Evolutionary conservation across 2,113 vertebrate genomes (phyloP), one percentile per base, ranked within the genome.

Genomic region (Neodon shergylaensis): DNA sequence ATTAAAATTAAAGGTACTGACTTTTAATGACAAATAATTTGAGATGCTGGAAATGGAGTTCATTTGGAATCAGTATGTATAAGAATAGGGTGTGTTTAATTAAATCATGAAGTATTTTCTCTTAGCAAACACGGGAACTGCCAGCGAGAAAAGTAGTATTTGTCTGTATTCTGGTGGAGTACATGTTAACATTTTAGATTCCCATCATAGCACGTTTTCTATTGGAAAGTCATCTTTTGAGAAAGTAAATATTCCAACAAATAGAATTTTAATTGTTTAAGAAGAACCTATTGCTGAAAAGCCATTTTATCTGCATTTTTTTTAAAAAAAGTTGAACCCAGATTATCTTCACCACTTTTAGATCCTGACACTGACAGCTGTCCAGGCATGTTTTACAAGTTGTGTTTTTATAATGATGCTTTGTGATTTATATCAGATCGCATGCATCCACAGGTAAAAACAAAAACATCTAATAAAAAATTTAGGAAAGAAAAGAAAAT

Each of bases 1-100:
- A 78, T 1, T 58, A 28, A 90, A 74, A 33, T 92, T 88, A 96
- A 54, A 88, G 3, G 33, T 81, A 81, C 36, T 96, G 24, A 90
- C 2, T 47, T 95, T 19, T 49, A 78, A 17, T 72, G 33, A 28
- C n/a, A 91, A 93, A 77, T 77, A 76, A 94, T 74, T 7, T 90
- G 76, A 79, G 21, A 88, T 84, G 16, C 21, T 76, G 0, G 68
- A 94, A 83, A 84, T 88, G 47, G 9, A 68, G 7, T 84, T 88
- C 1, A 66, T 84, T 92, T 88, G 72, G 17, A 94, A 88, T 90
- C 82, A 72, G 3, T 82, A 1, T 77, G 22, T 66, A 83, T 36
- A 63, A 42, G 44, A 70, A 58, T 44, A 76, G 5, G 54, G 58
- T 79, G 79, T 33, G 6, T 72, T 86, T 49, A 81, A 88, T 19